phyloP scores from a whole-genome alignment of 1,140 invertebrate genomes.

The Acromyrmex echinatior region DNA sequence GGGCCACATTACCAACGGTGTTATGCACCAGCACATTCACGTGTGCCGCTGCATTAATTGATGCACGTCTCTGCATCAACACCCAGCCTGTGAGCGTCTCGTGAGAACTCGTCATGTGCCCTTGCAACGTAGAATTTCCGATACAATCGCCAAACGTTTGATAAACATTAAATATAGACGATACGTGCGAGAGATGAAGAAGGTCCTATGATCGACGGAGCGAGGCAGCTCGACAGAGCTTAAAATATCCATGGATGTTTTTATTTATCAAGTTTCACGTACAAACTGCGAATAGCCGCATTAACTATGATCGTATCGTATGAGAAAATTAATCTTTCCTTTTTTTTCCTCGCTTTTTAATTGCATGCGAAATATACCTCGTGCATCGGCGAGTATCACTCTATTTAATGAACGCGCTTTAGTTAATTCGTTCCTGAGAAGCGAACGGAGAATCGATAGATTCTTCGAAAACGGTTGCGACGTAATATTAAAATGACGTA shows the following conservation, averaged over 20 bases:
- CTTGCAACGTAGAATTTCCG: conserved; percentile 59
- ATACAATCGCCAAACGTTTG: conserved; percentile 71
- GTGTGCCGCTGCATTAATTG: conserved; percentile 85
- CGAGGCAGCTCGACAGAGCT: conserved; percentile 48
- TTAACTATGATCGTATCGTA: background rate
- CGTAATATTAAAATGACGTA: background rate
- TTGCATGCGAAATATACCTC: background rate
- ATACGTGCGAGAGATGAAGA: conserved; percentile 20
- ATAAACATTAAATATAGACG: conserved; percentile 29
- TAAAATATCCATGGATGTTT: conserved; percentile 25
- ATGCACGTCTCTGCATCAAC: conserved; percentile 83
- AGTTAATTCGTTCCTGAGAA: conserved; percentile 25
- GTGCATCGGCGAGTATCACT: conserved; percentile 8
- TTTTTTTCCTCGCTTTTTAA: background rate
- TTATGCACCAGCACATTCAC: conserved; percentile 84
- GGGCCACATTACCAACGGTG: conserved; percentile 79
- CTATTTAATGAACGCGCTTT: conserved; percentile 16
- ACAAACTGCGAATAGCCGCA: background rate
- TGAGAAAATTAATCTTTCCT: background rate
- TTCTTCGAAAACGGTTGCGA: background rate
- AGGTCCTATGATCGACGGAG: conserved; percentile 34
- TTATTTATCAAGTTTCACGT: background rate
- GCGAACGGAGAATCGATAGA: background rate
- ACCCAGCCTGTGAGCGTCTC: conserved; percentile 75
- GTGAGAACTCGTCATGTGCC: conserved; percentile 84